Percentiles rank a stretch among this genome's conserved stretches.
phyloP scores from a whole-genome alignment of 2,888 invertebrate genomes.

The Sinohyriopsis cumingii region DNA sequence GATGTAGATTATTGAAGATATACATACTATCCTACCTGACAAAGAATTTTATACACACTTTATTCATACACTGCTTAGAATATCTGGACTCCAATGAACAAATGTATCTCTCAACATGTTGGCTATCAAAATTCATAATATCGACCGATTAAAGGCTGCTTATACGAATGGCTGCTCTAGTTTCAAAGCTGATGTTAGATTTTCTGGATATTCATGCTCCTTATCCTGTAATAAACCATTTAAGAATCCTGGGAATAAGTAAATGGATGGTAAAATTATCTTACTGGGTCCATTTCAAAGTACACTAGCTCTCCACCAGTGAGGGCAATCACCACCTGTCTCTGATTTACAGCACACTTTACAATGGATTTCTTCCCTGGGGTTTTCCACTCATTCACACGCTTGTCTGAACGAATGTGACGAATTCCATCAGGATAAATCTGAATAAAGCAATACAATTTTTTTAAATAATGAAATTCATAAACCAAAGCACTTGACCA shows the following conservation, averaged over 20 bases:
- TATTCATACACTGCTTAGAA: no score
- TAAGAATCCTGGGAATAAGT: neutral
- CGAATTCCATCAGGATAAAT: conserved; percentile 98
- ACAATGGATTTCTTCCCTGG: conserved; percentile 97
- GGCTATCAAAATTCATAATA: no score
- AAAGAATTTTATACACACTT: no score
- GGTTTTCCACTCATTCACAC: conserved; percentile 99
- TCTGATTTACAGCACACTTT: conserved; percentile 97
- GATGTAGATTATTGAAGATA: no score
- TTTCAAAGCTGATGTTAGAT: no score
- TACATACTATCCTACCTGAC: no score
- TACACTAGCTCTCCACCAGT: conserved; percentile 98
- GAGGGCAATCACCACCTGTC: conserved; percentile 98
- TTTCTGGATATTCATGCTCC: no score
- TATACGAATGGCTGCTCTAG: no score
- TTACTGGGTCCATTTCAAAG: conserved; percentile 99
- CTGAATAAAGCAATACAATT: conserved; percentile 70
- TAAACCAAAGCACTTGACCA: neutral
- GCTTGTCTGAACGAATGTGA: conserved; percentile 97
- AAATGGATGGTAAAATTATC: conserved; percentile 67
- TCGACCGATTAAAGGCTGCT: no score
- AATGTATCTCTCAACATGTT: no score
- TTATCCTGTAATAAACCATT: no score
- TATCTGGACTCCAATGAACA: no score
- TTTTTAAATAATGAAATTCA: neutral